These are phyloP conservation scores for Artemia franciscana DNA, from an alignment of 1,140 invertebrate genomes.

Conservation along the genomic window DNA sequence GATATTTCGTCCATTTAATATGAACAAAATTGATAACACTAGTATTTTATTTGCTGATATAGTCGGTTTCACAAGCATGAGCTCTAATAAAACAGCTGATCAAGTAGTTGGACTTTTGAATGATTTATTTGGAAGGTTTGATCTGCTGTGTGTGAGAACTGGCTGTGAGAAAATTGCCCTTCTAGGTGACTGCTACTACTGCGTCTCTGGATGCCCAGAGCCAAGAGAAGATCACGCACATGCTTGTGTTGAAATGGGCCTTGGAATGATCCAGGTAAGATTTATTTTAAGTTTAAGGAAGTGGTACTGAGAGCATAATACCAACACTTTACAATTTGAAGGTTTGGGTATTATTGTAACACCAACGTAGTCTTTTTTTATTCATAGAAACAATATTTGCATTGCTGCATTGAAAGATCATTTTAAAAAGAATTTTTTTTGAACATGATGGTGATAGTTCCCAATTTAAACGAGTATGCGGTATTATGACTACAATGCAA, in stretches of 20 bases:
- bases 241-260: constrained; percentile 65
- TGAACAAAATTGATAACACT: constrained; percentile 61
- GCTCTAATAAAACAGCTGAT: constrained; percentile 77
- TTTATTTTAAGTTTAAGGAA: no score
- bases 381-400: no score
- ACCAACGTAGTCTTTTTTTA: no score
- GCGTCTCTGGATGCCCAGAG: constrained; percentile 74
- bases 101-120: constrained; percentile 71
- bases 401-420: no score
- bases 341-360: no score
- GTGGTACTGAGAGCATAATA: no score
- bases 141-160: constrained; percentile 39
- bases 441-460: no score
- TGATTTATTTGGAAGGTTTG: constrained; percentile 87
- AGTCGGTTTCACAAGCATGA: constrained; percentile 92
- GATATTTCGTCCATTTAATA: constrained; percentile 74
- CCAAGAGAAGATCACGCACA: constrained; percentile 62
- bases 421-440: no score
- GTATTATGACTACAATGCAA: no score
- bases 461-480: no score
- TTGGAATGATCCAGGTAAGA: constrained; percentile 29
- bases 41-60: constrained; percentile 94
- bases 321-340: no score
- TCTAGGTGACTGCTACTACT: constrained; percentile 36
- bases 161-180: constrained; percentile 36